Evolutionary conservation across 2,797 vertebrate species (phyloP), one percentile per base, ranked within the genome.

Genomic region (Hoplostethus mediterraneus): DNA sequence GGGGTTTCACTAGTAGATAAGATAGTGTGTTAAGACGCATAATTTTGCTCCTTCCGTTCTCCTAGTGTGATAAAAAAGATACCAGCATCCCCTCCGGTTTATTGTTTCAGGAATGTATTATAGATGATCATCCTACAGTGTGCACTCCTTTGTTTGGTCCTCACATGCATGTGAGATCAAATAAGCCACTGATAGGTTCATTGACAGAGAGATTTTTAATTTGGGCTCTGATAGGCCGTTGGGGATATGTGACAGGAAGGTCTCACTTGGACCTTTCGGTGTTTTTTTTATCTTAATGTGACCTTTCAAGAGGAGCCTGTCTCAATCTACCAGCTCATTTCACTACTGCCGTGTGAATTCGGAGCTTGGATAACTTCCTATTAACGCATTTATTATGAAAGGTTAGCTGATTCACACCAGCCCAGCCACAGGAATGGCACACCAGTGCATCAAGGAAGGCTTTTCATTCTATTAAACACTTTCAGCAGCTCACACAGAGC

Each of bases 1-100:
- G 82, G 75, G 87, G 80, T 92, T 89, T 92, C 87, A 90, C 66
- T 74, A 71, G 68, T 52, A 90, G 79, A 91, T 89, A 86, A 72
- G 61, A 85, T 72, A 68, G 69, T 72, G 72, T 90, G 73, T 85
- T 74, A 76, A 77, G 75, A 87, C 56, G 71, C 53, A 87, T 74
- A 77, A 77, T 74, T 80, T 65, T 72, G 49, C 53, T 30, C 75
- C 63, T 71, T 16, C 61, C 54, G 75, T 64, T 61, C 62, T 76
- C 30, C 63, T 77, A 55, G 42, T 40, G 11, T 14, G 75, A 81
- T 80, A 73, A 74, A 76, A 75, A 76, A 74, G 63, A 77, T 55
- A 59, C 78, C 73, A 71, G 58, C 79, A 79, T 85, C 71, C 82
- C 79, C 75, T 73, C 74, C 72, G 64, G 81, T 74, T 73, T 67